Evolutionary conservation across 2,113 vertebrate genomes (phyloP), one percentile per base, ranked within the genome.

Genomic region (Vimba vimba): DNA sequence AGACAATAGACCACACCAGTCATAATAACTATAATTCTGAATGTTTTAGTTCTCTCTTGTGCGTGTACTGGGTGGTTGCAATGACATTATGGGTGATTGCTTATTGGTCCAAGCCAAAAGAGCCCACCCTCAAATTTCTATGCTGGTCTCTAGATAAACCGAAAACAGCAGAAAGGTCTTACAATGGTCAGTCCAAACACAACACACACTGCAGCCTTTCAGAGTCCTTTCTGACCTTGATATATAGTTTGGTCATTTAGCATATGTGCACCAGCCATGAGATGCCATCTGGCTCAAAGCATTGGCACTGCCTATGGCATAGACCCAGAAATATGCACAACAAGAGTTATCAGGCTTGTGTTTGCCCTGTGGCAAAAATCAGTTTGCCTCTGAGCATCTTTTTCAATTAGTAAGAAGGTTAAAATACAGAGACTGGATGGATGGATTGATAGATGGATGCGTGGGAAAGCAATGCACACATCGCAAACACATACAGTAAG

Each of bases 261-360:
- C 84, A 80, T 80, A 86, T 79, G 79, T 73, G 79, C 84, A 86
- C 76, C 62, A 60, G 77, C 64, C 17, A 43, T 69, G 21, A 71
- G 76, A 59, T 47, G 50, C 76, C 76, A 85, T 85, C 75, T 79
- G 83, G 74, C 55, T 85, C 15, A 4, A 50, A 25, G 1, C 50
- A 30, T 45, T 85, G 66, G 77, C 52, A 33, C 5, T 1, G 4
- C 30, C 27, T 64, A 43, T 85, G 66, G 77, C 52, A 33, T 8
- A 2, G 4, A 23, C 27, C 66, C 43, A 30, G 25, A 66, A 66
- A 30, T 33, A 27, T 33, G 64, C 19, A 33, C 27, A 68, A 64
- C 60, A 27, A 33, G 27, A 27, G 64, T 33, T 68, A 68, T 68
- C 15, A 17, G 30, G 64, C 62, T 30, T 66, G 25, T 66, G 62